Evolutionary conservation across 2,888 invertebrate genomes (phyloP).

Genomic region (Drosophila subsilvestris): DNA sequence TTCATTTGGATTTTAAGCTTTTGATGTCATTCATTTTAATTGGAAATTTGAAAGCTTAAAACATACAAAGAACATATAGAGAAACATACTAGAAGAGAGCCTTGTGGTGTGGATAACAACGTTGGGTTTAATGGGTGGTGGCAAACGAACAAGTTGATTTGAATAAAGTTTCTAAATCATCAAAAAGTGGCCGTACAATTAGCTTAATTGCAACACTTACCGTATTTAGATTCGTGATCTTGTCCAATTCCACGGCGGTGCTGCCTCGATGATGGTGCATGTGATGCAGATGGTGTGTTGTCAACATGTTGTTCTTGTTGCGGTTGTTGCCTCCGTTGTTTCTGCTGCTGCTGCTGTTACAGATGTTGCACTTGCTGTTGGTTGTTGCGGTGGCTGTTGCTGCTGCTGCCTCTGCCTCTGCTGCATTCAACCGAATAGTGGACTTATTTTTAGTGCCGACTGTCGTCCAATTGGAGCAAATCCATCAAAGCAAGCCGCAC

Average conservation of each 20-base stretch:
- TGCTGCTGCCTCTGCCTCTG: constrained; percentile 17
- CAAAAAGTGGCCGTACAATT: too few species aligned
- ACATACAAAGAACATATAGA: too few species aligned
- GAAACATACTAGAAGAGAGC: too few species aligned
- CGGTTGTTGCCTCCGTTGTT: constrained; percentile 14
- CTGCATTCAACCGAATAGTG: constrained; percentile 58
- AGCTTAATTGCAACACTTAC: constrained; percentile 65
- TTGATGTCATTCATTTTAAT: too few species aligned
- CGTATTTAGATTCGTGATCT: constrained; percentile 83
- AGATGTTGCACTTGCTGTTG: constrained; percentile 12
- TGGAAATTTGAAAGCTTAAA: too few species aligned
- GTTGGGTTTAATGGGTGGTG: too few species aligned
- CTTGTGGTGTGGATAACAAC: too few species aligned
- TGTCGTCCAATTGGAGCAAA: constrained; percentile 50
- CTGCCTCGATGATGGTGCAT: constrained; percentile 84
- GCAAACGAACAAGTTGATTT: too few species aligned
- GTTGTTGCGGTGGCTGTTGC: constrained; percentile 15
- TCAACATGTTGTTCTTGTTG: constrained; percentile 80
- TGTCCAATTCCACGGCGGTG: constrained; percentile 83
- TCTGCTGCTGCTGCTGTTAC: constrained; percentile 12
- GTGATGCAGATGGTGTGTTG: constrained; percentile 83
- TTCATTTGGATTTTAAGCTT: not conserved
- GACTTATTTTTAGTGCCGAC: constrained; percentile 19
- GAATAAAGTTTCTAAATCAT: not conserved
- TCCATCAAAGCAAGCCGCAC: constrained; percentile 53